Evolutionary conservation across 2,888 invertebrate species (phyloP).

Genomic region (Drosophila siamana): DNA sequence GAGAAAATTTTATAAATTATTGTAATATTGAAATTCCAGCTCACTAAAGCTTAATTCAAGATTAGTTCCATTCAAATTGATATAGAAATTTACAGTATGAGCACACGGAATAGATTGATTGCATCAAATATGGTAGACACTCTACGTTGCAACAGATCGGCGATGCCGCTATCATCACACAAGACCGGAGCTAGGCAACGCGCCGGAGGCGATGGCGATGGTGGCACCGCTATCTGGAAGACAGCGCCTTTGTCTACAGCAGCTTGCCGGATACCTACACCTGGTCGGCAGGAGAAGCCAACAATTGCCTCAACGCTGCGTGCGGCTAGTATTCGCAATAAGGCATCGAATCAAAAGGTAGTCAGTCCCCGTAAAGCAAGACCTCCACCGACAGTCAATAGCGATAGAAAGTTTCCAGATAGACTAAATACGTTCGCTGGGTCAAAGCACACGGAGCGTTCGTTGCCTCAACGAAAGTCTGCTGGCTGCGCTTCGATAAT

Average conservation of each 20-base stretch:
- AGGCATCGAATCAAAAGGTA: conserved; percentile 10
- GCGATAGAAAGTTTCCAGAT: conserved; percentile 8
- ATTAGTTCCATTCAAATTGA: conserved; percentile 54
- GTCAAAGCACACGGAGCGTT: conserved; percentile 34
- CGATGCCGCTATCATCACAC: conserved; percentile 57
- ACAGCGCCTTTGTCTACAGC: conserved; percentile 9
- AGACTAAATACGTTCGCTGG: neutral
- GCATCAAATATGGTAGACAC: conserved; percentile 9
- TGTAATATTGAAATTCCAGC: conserved; percentile 28
- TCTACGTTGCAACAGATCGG: conserved; percentile 27
- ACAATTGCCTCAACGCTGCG: conserved; percentile 66
- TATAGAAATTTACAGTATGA: conserved; percentile 48
- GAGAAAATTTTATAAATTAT: conserved; percentile 30
- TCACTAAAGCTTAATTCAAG: conserved; percentile 12
- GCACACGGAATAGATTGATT: conserved; percentile 11
- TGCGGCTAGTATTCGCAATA: conserved; percentile 50
- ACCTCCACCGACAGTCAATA: neutral
- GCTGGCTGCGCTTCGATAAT: conserved; percentile 1
- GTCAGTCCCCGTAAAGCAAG: conserved; percentile 14
- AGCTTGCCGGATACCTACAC: neutral
- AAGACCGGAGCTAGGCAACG: conserved; percentile 41
- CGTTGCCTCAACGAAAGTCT: conserved; percentile 23
- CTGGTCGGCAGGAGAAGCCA: conserved; percentile 47
- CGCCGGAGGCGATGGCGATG: conserved; percentile 68
- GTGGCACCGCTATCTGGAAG: conserved; percentile 53